Evolutionary conservation across 92 coral and sea anemone genomes (phyloP), one percentile per base, ranked within the genome.

Genomic region (Phenganax stokvisi): DNA sequence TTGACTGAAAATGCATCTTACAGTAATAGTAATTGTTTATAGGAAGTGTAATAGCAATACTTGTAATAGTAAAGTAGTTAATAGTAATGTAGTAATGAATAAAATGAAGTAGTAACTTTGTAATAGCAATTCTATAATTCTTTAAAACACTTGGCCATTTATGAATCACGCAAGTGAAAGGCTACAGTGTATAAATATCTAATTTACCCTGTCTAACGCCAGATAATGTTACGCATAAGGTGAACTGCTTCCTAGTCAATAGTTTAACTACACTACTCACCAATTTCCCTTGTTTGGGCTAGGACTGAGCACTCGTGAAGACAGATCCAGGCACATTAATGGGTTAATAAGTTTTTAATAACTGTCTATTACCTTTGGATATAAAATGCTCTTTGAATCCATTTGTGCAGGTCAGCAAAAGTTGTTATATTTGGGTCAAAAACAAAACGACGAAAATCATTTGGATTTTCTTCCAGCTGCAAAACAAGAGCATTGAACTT

Each of bases 371-470:
- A 93, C 96, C 97, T 92, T 53, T 87, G 85, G 2, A 89, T 85
- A 25, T 92, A 92, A 72, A 96, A 96, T 30, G 99, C 99, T 37
- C 99, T 84, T 20, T 86, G 88, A 69, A 96, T 80, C 56, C 90
- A 60, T 75, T 96, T 93, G 54, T 86, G 80, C 64, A 96, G 80
- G 73, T 96, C 91, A 78, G 77, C 83, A 77, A 90, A 96, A 8
- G 96, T 92, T 10, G 99, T 96, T 82, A 96, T 96, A 83, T 92
- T 92, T 13, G 99, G 99, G 65, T 96, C 99, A 25, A 96, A 89
- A 0, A 97, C 90, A 69, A 96, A 96, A 72, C 96, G 88, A 71
- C 99, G 86, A 55, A 91, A 64, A 56, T 86, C 88, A 54, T 74
- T 84, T 16, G 57, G 70, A 72, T 73, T 84, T 71, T 87, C 88